These are phyloP conservation scores for Agapornis canus DNA, from an alignment of 2,797 vertebrate species.

Conservation along the genomic window DNA sequence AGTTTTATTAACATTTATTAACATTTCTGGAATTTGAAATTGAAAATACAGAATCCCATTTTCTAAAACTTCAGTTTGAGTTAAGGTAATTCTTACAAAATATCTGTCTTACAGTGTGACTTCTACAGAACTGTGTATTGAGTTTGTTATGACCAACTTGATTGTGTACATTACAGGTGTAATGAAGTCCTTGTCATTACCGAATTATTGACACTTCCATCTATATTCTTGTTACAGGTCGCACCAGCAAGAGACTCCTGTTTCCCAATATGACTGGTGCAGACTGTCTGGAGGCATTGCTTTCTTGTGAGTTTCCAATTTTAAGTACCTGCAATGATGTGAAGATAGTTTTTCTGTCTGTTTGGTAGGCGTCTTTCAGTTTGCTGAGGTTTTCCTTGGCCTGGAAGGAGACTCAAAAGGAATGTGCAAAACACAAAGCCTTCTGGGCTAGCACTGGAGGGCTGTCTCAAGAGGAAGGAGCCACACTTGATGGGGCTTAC, in stretches of 20 bases:
- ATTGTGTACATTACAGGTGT: neutral
- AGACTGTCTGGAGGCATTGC: neutral
- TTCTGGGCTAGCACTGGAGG: accelerated
- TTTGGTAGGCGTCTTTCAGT: neutral
- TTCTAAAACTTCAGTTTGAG: neutral
- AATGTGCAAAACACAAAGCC: neutral
- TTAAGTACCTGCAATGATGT: neutral
- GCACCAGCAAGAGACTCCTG: neutral
- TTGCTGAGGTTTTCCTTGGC: neutral
- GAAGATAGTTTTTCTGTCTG: neutral
- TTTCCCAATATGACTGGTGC: neutral
- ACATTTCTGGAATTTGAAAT: neutral
- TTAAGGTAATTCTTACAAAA: neutral
- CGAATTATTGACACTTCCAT: neutral
- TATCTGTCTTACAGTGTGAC: neutral
- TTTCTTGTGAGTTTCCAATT: neutral
- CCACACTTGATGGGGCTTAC: neutral
- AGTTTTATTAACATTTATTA: neutral
- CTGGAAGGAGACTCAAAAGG: neutral
- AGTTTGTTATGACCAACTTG: neutral
- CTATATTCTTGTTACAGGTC: neutral
- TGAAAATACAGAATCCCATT: neutral
- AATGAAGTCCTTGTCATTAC: neutral
- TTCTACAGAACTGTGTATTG: neutral
- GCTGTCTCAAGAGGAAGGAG: neutral